Evolutionary conservation across 1,140 invertebrate species (phyloP).

Genomic region (Bombus affinis): DNA sequence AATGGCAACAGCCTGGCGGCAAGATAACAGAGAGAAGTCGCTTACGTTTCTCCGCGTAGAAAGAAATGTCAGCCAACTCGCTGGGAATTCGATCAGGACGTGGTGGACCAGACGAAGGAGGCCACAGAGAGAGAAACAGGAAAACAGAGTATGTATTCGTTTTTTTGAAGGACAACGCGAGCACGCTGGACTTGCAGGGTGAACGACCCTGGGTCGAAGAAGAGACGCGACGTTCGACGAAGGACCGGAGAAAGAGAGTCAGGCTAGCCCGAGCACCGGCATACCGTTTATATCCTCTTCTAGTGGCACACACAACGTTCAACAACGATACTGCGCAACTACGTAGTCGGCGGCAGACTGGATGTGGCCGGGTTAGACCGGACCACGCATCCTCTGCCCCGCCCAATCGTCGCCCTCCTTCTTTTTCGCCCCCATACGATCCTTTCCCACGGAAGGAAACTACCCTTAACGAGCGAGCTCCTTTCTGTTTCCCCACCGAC

Average conservation of each 20-base stretch:
- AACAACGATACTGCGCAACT: slow-evolving; percentile 25
- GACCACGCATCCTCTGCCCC: slow-evolving; percentile 48
- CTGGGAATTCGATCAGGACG: slow-evolving; percentile 12
- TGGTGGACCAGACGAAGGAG: background rate
- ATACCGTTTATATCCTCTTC: slow-evolving; percentile 30
- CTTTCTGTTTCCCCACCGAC: background rate
- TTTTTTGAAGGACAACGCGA: slow-evolving; percentile 13
- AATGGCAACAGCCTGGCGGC: background rate
- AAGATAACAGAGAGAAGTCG: background rate
- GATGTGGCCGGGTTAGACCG: slow-evolving; percentile 59
- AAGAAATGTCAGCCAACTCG: background rate
- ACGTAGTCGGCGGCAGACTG: slow-evolving; percentile 67
- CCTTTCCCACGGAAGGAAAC: slow-evolving; percentile 9
- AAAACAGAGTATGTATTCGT: background rate
- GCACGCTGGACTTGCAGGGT: slow-evolving; percentile 19
- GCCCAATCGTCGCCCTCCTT: slow-evolving; percentile 35
- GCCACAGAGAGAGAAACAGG: background rate
- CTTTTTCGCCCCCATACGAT: slow-evolving; percentile 5
- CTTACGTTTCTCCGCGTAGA: slow-evolving; percentile 4
- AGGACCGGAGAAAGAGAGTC: slow-evolving; percentile 12
- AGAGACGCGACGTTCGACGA: background rate
- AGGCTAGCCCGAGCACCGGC: slow-evolving; percentile 18
- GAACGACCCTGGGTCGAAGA: slow-evolving; percentile 20
- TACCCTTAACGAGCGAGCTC: slow-evolving; percentile 19
- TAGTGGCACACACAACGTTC: background rate